phyloP scores from a whole-genome alignment of 2,888 invertebrate species.

The Drosophila quinaria region DNA sequence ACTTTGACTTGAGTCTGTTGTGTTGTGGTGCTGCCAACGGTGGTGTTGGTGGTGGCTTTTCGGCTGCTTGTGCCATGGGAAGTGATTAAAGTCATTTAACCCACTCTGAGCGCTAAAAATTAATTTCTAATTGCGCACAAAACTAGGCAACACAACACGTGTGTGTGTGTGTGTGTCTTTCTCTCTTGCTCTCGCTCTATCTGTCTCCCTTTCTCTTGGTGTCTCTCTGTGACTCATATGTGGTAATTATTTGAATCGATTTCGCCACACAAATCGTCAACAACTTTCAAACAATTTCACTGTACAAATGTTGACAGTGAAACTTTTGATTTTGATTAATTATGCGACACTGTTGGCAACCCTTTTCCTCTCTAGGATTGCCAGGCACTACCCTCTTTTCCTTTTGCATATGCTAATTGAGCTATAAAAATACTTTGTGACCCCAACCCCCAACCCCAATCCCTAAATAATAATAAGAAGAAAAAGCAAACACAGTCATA shows the following conservation, averaged over 20 bases:
- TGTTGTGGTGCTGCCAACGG: conserved; percentile 38
- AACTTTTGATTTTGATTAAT: conserved; percentile 61
- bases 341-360: conserved; percentile 36
- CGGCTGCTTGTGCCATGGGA: conserved; percentile 56
- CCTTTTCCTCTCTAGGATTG: conserved; percentile 32
- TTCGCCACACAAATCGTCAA: conserved; percentile 12
- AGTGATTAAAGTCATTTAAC: conserved; percentile 84
- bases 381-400: conserved; percentile 8
- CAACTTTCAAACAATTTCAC: conserved; percentile 5
- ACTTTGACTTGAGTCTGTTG: conserved; percentile 23
- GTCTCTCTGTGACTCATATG: conserved; percentile 11
- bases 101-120: conserved; percentile 74
- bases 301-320: conserved; percentile 14
- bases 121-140: conserved; percentile 82
- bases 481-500: conserved; percentile 68
- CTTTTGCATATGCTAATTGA: conserved; percentile 75
- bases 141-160: conserved; percentile 64
- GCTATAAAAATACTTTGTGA: conserved; percentile 79
- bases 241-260: conserved; percentile 21
- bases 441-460: conserved; percentile 26
- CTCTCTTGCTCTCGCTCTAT: neutral
- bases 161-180: neutral
- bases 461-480: conserved; percentile 17
- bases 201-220: neutral
- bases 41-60: conserved; percentile 26